These are phyloP conservation scores for Pelagia noctiluca DNA, from an alignment of 30 jellyfish, hydroid and myxozoan genomes.

Conservation along the genomic window DNA sequence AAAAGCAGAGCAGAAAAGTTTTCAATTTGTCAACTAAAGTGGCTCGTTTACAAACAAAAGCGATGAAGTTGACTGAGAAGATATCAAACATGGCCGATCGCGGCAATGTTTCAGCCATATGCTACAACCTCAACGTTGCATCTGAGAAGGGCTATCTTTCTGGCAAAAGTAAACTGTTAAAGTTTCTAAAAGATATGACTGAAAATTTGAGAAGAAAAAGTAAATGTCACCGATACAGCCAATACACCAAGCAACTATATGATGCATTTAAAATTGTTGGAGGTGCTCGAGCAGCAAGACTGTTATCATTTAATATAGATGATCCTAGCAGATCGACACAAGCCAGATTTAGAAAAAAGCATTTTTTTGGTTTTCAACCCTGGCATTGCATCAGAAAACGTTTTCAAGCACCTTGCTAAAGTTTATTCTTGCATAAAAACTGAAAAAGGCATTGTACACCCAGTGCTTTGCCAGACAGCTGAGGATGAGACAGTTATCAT, in stretches of 20 bases:
- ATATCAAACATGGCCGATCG: conserved; percentile 20
- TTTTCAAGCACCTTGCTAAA: conserved; percentile 36
- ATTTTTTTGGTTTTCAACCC: conserved; percentile 20
- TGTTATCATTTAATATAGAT: conserved; percentile 18
- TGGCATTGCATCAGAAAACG: conserved; percentile 19
- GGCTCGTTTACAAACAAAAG: not conserved
- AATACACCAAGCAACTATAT: conserved; percentile 20
- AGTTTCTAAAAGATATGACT: conserved; percentile 23
- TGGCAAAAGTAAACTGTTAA: conserved; percentile 15
- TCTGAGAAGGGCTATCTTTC: not conserved
- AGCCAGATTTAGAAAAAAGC: conserved; percentile 31
- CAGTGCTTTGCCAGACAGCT: not conserved
- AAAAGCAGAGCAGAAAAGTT: conserved; percentile 7
- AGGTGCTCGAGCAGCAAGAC: conserved; percentile 48
- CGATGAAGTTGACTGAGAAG: not conserved
- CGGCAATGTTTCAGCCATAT: conserved; percentile 29
- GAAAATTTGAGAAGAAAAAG: not conserved
- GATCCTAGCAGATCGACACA: conserved; percentile 37
- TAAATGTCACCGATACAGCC: conserved; percentile 14
- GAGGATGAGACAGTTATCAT: conserved; percentile 5
- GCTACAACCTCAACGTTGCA: not conserved
- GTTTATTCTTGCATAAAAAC: conserved; percentile 22
- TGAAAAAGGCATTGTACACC: conserved; percentile 17
- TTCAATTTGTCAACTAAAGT: conserved; percentile 9
- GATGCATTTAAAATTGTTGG: conserved; percentile 37